phyloP scores from a whole-genome alignment of 1,140 invertebrate species.

The Aplysia californica region DNA sequence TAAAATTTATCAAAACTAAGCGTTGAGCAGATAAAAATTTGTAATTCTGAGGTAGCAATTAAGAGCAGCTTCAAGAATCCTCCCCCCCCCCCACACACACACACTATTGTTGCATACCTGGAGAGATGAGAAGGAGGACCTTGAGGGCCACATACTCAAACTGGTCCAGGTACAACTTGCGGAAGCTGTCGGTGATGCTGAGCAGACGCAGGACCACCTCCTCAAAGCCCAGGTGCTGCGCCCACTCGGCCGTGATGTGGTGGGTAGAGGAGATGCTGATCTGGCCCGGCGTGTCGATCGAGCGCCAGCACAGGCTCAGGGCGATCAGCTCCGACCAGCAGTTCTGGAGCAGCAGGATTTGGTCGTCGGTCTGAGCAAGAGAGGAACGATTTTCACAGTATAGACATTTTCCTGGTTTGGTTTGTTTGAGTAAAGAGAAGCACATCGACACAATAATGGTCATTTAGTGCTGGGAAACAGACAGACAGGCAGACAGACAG shows the following conservation, averaged over 20 bases:
- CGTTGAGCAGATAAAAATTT: too few species aligned
- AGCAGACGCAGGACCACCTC: slow-evolving; percentile 86
- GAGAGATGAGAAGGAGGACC: slow-evolving; percentile 89
- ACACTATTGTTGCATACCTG: slow-evolving; percentile 77
- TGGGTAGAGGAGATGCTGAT: slow-evolving; percentile 77
- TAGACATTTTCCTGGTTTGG: neutral
- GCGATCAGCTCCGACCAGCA: slow-evolving; percentile 96
- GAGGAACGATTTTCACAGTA: slow-evolving; percentile 15
- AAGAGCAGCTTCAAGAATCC: too few species aligned
- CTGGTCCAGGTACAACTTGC: slow-evolving; percentile 90
- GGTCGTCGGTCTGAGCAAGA: slow-evolving; percentile 88
- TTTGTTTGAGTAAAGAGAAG: too few species aligned
- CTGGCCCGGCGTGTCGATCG: slow-evolving; percentile 52
- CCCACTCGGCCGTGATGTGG: slow-evolving; percentile 81
- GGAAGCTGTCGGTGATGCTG: slow-evolving; percentile 91
- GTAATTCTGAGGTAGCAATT: too few species aligned
- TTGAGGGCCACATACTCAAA: slow-evolving; percentile 98
- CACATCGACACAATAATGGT: too few species aligned
- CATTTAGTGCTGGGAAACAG: too few species aligned
- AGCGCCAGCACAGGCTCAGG: slow-evolving; percentile 72
- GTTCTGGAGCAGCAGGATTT: slow-evolving; percentile 95
- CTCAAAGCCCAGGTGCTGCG: slow-evolving; percentile 74
- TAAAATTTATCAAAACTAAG: too few species aligned
- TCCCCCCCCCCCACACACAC: too few species aligned
- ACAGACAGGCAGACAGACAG: neutral